A percentile compares a stretch with the other conserved stretches of the same genome.
Conservation (phyloP, 1,140 invertebrate genomes). For the Drosophila pectinifera region DNA sequence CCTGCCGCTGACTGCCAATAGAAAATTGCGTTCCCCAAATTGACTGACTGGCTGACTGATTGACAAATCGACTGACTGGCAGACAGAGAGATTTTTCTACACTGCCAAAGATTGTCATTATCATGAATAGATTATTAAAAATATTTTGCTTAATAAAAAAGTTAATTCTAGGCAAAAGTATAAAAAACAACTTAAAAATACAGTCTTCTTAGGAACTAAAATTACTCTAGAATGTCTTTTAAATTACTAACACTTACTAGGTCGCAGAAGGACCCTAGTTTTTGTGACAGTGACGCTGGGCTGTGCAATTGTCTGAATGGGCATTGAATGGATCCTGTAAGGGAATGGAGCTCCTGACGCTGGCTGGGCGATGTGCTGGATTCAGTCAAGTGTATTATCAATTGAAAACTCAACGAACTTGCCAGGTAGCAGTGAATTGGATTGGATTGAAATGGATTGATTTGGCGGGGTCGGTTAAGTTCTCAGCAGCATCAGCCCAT, state of each 20-base stretch:
- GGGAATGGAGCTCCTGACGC: constrained; percentile 3
- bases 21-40: constrained; percentile 65
- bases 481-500: background rate
- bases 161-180: too few relatives aligned
- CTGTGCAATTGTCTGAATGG: constrained; percentile 73
- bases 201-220: too few relatives aligned
- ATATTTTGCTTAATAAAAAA: background rate
- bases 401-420: constrained; percentile 76
- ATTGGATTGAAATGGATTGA: constrained; percentile 57
- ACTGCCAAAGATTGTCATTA: too few relatives aligned
- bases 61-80: constrained; percentile 38
- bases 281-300: constrained; percentile 6
- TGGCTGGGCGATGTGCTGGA: constrained; percentile 8
- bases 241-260: background rate
- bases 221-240: too few relatives aligned
- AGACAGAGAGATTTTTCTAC: constrained; percentile 16
- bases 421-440: constrained; percentile 54
- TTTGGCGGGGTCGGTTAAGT: constrained; percentile 41
- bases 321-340: constrained; percentile 51
- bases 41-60: constrained; percentile 41
- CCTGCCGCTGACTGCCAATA: constrained; percentile 69
- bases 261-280: background rate
- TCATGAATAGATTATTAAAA: background rate
- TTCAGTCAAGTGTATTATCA: constrained; percentile 79
- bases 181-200: too few relatives aligned